Conservation (phyloP, 2,113 vertebrate genomes). For the Aphyosemion australe region DNA sequence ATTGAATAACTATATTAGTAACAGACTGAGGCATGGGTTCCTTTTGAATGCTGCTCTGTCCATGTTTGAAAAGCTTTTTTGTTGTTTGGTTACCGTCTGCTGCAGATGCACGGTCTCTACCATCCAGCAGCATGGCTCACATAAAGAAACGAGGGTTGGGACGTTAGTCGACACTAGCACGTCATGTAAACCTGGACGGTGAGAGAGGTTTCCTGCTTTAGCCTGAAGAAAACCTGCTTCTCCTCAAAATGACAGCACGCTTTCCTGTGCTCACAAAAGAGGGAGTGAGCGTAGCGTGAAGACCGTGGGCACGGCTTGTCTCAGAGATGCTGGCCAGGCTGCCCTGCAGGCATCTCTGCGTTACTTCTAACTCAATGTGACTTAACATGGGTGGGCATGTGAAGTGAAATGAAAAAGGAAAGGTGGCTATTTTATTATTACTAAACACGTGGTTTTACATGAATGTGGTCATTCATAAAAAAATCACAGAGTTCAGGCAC, state of each 20-base stretch:
- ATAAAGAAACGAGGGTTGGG: slow-evolving; percentile 6
- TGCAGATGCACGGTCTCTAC: slow-evolving; percentile 49
- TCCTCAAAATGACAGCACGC: slow-evolving; percentile 52
- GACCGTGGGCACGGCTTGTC: slow-evolving; percentile 55
- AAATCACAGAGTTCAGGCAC: background rate
- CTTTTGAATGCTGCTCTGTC: slow-evolving; percentile 34
- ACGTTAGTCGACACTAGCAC: background rate
- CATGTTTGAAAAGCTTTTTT: slow-evolving; percentile 31
- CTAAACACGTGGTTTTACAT: slow-evolving; percentile 29
- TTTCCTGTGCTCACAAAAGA: slow-evolving; percentile 39
- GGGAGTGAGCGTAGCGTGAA: slow-evolving; percentile 59
- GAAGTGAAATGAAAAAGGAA: slow-evolving; percentile 22
- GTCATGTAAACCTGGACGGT: slow-evolving; percentile 14
- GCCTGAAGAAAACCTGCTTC: slow-evolving; percentile 46
- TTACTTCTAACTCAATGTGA: slow-evolving; percentile 44
- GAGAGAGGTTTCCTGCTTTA: slow-evolving; percentile 13
- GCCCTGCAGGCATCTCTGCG: slow-evolving; percentile 31
- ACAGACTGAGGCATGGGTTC: background rate
- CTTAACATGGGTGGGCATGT: slow-evolving; percentile 41
- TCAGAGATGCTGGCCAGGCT: slow-evolving; percentile 64
- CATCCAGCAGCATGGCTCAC: slow-evolving; percentile 9
- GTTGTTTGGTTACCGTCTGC: slow-evolving; percentile 33
- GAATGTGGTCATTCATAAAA: slow-evolving; percentile 59
- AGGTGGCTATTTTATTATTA: slow-evolving; percentile 22
- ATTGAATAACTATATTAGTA: slow-evolving; percentile 3